Evolutionary conservation across 2,888 invertebrate species (phyloP), one percentile per base, ranked within the genome.

Genomic region (Phortica magna): DNA sequence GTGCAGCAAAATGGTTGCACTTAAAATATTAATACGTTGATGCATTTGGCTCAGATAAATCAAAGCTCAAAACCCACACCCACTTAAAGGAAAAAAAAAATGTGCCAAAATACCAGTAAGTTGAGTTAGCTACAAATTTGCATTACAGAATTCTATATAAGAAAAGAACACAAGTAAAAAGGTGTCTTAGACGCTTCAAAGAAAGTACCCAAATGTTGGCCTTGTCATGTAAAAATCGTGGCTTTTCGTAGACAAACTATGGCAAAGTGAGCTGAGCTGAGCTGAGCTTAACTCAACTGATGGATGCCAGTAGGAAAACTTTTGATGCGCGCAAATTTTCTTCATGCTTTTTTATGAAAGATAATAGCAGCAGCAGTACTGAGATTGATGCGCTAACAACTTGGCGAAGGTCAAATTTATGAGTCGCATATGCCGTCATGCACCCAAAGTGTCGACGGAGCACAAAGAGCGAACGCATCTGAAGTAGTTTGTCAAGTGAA

Each of bases 21-120:
- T 88, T 87, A 83, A 84, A 85, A 87, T 85, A 85, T 85, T 88
- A 85, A 85, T 88, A 85, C 87, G 87, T 80, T 81, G 75, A 78
- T 76, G 79, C 78, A 76, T 59, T 80, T 80, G 81, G 79, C 67
- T 67, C 17, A 84, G 80, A 88, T 88, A 85, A 87, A 85, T 85
- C 85, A 87, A 81, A 77, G 80, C 17, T 9, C n/a, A 59, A 9
- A 59, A 41, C 67, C n/a, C 41, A 67, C 17, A 41, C 39, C 42
- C 31, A 31, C 31, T 10, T 5, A 75, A 77, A 87, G 87, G 83
- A 83, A 85, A 85, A 87, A 64, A 12, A n/a, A 87, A 85, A 87
- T 83, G 84, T 79, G 80, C 80, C 78, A 81, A 81, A 76, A 78
- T 77, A 78, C 73, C 74, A 78, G 59, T 76, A 73, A 67, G 53